A percentile compares a stretch with the other conserved stretches of the same genome.
Evolutionary conservation across 2,113 vertebrate genomes (phyloP).

Genomic region (Bagarius yarrelli): DNA sequence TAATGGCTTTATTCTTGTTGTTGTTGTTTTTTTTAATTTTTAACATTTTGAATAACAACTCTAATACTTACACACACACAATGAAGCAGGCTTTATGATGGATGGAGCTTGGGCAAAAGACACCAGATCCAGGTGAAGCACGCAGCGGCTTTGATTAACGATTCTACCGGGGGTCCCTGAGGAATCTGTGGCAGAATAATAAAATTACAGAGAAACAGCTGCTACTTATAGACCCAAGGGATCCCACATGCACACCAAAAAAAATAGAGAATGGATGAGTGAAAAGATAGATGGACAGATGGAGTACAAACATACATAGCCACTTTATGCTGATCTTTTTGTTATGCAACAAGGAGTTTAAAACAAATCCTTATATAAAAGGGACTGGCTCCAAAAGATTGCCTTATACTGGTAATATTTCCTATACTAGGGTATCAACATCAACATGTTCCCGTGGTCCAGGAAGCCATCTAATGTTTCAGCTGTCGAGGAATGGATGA

Average conservation of each 20-base stretch:
- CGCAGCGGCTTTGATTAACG: conserved; percentile 76
- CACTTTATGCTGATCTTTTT: background rate
- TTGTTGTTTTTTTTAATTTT: conserved; percentile 60
- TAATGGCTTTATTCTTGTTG: conserved; percentile 61
- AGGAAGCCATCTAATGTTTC: too few species aligned
- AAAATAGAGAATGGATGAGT: conserved; percentile 35
- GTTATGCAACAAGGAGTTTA: too few species aligned
- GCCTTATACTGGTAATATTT: too few species aligned
- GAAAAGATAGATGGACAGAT: background rate
- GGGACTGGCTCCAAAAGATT: too few species aligned
- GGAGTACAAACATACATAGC: background rate
- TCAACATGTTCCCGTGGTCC: too few species aligned
- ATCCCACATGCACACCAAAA: conserved; percentile 20
- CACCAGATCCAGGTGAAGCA: conserved; percentile 68
- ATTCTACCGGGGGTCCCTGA: conserved; percentile 69
- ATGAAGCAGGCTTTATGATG: conserved; percentile 74
- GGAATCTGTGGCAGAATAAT: conserved; percentile 71
- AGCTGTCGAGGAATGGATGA: too few species aligned
- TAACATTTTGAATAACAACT: conserved; percentile 67
- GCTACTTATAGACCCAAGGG: conserved; percentile 51
- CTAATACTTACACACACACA: conserved; percentile 26
- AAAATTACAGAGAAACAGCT: conserved; percentile 68
- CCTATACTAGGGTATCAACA: too few species aligned
- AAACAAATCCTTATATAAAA: too few species aligned
- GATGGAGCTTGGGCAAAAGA: conserved; percentile 72